Conservation (phyloP, 2,797 vertebrate genomes). For the Manis javanica region DNA sequence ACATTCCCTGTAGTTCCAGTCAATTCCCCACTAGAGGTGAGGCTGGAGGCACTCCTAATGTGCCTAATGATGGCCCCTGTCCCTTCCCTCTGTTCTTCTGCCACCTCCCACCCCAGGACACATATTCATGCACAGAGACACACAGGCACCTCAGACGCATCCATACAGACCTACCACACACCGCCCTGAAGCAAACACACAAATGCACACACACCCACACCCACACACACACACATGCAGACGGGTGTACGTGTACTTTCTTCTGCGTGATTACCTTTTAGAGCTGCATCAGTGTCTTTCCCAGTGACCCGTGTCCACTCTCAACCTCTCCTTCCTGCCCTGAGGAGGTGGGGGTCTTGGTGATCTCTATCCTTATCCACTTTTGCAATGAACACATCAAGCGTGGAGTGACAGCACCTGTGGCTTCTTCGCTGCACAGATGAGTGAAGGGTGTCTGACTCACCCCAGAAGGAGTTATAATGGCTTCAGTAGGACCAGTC, state of each 20-base stretch:
- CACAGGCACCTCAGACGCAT: not conserved
- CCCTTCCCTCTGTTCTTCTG: not conserved
- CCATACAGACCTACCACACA: no score
- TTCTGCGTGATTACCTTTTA: not conserved
- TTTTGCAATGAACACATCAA: not conserved
- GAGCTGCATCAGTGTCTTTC: not conserved
- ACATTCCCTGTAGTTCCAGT: not conserved
- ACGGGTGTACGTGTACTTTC: not conserved
- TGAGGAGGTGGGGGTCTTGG: no score
- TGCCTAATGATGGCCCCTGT: not conserved
- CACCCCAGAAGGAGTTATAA: not conserved
- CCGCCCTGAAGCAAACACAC: not conserved
- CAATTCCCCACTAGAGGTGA: not conserved
- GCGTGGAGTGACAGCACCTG: not conserved
- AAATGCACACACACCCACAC: no score
- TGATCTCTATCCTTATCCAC: not conserved
- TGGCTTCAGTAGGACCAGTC: not conserved
- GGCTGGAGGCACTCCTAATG: not conserved
- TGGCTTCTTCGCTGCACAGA: not conserved
- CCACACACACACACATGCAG: fast-evolving
- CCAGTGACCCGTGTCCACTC: not conserved
- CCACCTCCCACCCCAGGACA: not conserved
- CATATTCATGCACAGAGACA: no score
- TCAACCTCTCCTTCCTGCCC: not conserved
- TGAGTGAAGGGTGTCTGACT: not conserved